Conservation (phyloP, 2,797 vertebrate genomes). For the Phrynocephalus forsythii region DNA sequence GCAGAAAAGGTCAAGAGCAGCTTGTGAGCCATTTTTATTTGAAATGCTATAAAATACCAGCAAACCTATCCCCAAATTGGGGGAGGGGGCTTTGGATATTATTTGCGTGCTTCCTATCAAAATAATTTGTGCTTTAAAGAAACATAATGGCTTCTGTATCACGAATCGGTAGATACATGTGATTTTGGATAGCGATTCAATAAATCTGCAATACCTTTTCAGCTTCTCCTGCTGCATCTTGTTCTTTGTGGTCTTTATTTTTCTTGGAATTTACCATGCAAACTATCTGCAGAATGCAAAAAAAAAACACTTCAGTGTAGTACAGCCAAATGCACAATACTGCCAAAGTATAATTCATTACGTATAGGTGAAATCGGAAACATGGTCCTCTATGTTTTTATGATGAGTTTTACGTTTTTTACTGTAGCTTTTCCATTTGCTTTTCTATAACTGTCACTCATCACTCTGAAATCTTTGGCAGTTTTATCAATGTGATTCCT, state of each 20-base stretch:
- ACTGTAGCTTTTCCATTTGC: too few species aligned
- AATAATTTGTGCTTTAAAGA: not conserved
- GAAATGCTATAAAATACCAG: not conserved
- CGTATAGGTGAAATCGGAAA: not conserved
- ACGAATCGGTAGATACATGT: conserved; percentile 5
- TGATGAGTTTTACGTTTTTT: too few species aligned
- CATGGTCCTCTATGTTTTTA: not conserved
- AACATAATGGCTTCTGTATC: not conserved
- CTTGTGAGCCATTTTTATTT: not conserved
- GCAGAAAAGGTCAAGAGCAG: not conserved
- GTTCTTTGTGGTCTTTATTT: conserved; percentile 58
- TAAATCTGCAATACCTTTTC: conserved; percentile 72
- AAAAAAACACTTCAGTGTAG: not conserved
- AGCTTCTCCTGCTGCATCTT: conserved; percentile 59
- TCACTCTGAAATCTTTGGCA: too few species aligned
- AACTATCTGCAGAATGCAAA: conserved; percentile 66
- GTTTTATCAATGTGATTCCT: too few species aligned
- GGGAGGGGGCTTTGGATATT: not conserved
- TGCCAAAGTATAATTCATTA: not conserved
- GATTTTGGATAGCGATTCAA: not conserved
- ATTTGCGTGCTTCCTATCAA: not conserved
- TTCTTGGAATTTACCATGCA: conserved; percentile 64
- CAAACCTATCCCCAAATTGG: not conserved
- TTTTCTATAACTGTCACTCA: too few species aligned
- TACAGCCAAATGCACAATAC: not conserved